Percentiles rank a stretch among this genome's conserved stretches.
Evolutionary conservation across 2,888 invertebrate species (phyloP).

Genomic region (Junonia oenone): DNA sequence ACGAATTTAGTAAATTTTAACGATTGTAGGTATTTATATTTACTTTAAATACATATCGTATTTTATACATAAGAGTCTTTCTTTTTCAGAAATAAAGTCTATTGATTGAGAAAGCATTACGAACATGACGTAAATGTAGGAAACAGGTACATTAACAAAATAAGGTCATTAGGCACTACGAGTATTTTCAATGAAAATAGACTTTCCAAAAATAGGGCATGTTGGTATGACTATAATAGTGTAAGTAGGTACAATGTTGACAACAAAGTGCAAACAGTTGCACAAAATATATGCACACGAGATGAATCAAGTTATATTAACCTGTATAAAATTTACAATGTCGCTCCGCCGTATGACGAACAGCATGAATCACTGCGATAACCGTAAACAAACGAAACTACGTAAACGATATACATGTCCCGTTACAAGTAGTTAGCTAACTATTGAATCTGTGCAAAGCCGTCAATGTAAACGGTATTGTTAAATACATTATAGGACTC

Average conservation of each 20-base stretch:
- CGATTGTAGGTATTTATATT: not conserved
- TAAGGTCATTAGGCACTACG: too few relatives aligned
- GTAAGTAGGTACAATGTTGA: too few relatives aligned
- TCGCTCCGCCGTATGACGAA: conserved; percentile 21
- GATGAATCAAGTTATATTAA: conserved; percentile 26
- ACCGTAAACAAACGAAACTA: conserved; percentile 7
- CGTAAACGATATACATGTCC: conserved; percentile 12
- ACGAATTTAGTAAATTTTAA: not conserved
- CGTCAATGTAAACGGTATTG: conserved; percentile 29
- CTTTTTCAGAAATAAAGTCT: too few relatives aligned
- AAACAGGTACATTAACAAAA: too few relatives aligned
- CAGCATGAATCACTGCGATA: conserved; percentile 24
- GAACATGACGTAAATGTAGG: too few relatives aligned
- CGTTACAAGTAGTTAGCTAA: not conserved
- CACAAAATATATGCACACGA: not conserved
- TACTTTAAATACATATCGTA: too few relatives aligned
- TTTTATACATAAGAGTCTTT: too few relatives aligned
- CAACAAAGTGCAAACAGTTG: too few relatives aligned
- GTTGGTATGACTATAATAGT: too few relatives aligned
- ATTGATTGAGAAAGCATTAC: too few relatives aligned
- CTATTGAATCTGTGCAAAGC: not conserved
- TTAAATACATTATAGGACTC: conserved; percentile 21
- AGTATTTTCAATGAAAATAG: too few relatives aligned
- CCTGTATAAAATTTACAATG: conserved; percentile 19
- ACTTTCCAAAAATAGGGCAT: too few relatives aligned